Evolutionary conservation across 1,140 invertebrate species (phyloP).

Genomic region (Cherax destructor): DNA sequence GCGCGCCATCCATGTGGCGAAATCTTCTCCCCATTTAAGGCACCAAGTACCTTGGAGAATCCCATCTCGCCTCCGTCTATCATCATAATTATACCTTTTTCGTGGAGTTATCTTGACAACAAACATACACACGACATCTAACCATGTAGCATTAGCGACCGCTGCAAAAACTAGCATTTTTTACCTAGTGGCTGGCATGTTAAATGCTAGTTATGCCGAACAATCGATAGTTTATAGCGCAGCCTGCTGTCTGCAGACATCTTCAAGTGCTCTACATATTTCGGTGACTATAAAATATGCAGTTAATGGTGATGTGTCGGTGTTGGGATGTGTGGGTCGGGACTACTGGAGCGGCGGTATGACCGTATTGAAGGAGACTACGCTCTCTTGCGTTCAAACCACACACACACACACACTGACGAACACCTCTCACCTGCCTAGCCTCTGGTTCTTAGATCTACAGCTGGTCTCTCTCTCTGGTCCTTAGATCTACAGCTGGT

Average conservation of each 20-base stretch:
- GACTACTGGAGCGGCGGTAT: neutral
- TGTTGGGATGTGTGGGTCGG: too few relatives aligned
- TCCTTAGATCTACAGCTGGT: too few relatives aligned
- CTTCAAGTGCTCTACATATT: neutral
- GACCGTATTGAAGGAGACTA: neutral
- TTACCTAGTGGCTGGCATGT: conserved; percentile 26
- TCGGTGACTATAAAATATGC: neutral
- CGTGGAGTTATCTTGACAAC: conserved; percentile 11
- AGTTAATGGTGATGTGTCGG: neutral
- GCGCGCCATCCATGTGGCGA: neutral
- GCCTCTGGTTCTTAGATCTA: too few relatives aligned
- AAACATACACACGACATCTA: conserved; percentile 13
- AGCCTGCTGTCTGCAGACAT: neutral
- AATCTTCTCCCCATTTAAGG: conserved; percentile 2
- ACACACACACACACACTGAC: neutral
- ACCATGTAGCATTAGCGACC: neutral
- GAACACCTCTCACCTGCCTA: too few relatives aligned
- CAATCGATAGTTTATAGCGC: conserved; percentile 23
- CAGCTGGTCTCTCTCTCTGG: too few relatives aligned
- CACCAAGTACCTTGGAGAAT: neutral
- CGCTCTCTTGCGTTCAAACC: neutral
- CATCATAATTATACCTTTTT: conserved; percentile 13
- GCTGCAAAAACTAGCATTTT: conserved; percentile 3
- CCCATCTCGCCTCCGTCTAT: conserved; percentile 5
- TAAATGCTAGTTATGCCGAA: conserved; percentile 18